phyloP scores from a whole-genome alignment of 2,888 invertebrate genomes.

The Aromia moschata region DNA sequence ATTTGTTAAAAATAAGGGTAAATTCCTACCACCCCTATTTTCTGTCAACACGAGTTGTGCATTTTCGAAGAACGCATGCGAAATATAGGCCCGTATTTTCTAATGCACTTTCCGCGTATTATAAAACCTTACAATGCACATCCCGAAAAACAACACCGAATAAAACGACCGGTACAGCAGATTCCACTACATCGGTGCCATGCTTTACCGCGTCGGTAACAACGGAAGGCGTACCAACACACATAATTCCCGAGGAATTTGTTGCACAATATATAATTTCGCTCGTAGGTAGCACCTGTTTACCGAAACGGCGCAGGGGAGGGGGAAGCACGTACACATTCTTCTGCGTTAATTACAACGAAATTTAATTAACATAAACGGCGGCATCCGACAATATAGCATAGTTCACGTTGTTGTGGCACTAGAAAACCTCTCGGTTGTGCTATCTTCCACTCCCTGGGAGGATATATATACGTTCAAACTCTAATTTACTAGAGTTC shows the following conservation, averaged over 20 bases:
- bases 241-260: neutral
- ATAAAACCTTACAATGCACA: neutral
- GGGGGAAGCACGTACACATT: neutral
- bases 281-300: neutral
- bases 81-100: too few species aligned
- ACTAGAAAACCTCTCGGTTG: neutral
- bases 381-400: neutral
- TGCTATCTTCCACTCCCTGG: neutral
- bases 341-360: neutral
- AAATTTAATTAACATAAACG: slow-evolving; percentile 2
- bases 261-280: neutral
- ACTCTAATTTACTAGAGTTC: too few species aligned
- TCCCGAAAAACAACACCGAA: neutral
- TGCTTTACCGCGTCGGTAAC: neutral
- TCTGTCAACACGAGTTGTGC: too few species aligned
- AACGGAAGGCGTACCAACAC: neutral
- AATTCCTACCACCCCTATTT: too few species aligned
- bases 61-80: too few species aligned
- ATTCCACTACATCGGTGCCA: neutral
- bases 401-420: neutral
- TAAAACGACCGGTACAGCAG: neutral
- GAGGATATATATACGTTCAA: too few species aligned
- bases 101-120: neutral
- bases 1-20: too few species aligned
- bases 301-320: neutral